Evolutionary conservation across 2,888 invertebrate species (phyloP).

Genomic region (Podotricha telesiphe): DNA sequence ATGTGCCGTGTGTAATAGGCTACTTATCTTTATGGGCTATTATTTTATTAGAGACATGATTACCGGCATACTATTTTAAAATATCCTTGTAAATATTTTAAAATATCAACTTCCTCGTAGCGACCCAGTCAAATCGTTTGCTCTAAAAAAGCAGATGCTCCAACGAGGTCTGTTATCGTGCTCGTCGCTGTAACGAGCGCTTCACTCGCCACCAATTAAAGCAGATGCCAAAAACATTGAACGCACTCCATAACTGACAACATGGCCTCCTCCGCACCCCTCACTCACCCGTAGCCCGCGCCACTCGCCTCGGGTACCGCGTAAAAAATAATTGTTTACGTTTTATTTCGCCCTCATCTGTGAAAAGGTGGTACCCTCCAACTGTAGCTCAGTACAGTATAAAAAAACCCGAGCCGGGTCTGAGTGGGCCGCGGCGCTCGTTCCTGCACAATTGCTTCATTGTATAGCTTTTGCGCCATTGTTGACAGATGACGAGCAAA

Average conservation of each 20-base stretch:
- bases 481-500: conserved; percentile 11
- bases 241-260: conserved; percentile 32
- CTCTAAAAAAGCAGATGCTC: conserved; percentile 32
- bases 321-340: conserved; percentile 43
- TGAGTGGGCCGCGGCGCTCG: conserved; percentile 15
- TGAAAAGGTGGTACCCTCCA: conserved; percentile 29
- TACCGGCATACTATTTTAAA: neutral
- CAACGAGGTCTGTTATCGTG: conserved; percentile 25
- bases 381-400: conserved; percentile 28
- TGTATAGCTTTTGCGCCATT: conserved; percentile 11
- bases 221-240: conserved; percentile 41
- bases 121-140: conserved; percentile 25
- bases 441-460: conserved; percentile 10
- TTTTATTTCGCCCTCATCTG: conserved; percentile 41
- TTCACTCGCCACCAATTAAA: conserved; percentile 42
- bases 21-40: neutral
- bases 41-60: neutral
- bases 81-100: too few relatives aligned
- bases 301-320: conserved; percentile 19
- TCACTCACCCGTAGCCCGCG: neutral
- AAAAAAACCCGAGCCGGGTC: conserved; percentile 30
- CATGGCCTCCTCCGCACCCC: neutral
- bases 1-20: too few relatives aligned
- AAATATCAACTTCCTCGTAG: neutral
- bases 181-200: conserved; percentile 34